Evolutionary conservation across 2,888 invertebrate genomes (phyloP).

Genomic region (Ornithoptera priamus): DNA sequence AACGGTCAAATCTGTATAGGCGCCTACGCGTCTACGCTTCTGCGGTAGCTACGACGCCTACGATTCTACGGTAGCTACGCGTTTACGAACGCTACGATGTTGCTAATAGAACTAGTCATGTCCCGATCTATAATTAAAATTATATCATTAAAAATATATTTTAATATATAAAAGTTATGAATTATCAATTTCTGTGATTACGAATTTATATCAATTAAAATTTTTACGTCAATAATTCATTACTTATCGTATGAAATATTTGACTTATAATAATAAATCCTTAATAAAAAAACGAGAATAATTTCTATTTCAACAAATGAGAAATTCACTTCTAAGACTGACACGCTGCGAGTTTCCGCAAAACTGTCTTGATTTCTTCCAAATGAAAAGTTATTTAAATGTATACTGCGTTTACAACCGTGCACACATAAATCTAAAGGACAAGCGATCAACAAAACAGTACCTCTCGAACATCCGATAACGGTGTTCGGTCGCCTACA

Average conservation of each 20-base stretch:
- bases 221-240: too few species aligned
- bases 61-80: neutral
- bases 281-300: neutral
- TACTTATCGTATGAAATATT: too few species aligned
- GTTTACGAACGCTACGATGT: too few species aligned
- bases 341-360: neutral
- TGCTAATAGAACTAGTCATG: too few species aligned
- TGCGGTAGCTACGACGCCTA: slow-evolving; percentile 27
- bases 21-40: neutral
- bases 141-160: too few species aligned
- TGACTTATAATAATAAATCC: neutral
- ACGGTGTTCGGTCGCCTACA: slow-evolving; percentile 45
- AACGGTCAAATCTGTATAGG: too few species aligned
- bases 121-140: too few species aligned
- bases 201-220: too few species aligned
- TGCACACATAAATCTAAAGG: slow-evolving; percentile 31
- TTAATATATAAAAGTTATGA: too few species aligned
- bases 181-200: too few species aligned
- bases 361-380: neutral
- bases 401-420: slow-evolving; percentile 28
- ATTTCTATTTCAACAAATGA: neutral
- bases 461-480: slow-evolving; percentile 36
- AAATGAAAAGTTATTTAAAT: slow-evolving; percentile 25
- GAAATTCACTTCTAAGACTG: slow-evolving; percentile 1
- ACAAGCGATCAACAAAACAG: slow-evolving; percentile 30